A percentile compares a stretch with the other conserved stretches of the same genome.
phyloP scores from a whole-genome alignment of 2,113 vertebrate genomes.

The Gnathonemus longibarbis region DNA sequence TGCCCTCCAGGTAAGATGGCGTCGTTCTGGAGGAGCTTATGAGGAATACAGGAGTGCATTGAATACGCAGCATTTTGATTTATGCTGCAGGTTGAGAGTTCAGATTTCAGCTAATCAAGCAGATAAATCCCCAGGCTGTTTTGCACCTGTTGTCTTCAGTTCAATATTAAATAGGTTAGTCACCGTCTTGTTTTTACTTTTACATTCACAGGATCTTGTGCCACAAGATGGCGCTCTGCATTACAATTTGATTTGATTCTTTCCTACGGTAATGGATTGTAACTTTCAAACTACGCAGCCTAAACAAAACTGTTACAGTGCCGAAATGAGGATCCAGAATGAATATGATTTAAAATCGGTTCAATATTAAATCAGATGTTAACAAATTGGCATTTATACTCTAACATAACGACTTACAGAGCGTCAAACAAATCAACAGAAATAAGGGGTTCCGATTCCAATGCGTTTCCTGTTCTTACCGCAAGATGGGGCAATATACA shows the following conservation, averaged over 20 bases:
- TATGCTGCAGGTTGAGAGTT: not conserved
- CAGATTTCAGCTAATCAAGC: not conserved
- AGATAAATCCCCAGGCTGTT: not conserved
- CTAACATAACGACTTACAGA: not conserved
- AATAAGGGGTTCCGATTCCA: not conserved
- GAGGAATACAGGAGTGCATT: not conserved
- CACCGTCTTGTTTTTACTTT: not conserved
- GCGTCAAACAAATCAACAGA: not conserved
- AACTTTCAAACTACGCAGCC: not conserved
- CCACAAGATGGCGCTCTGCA: not conserved
- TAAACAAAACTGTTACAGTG: not conserved
- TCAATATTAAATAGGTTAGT: not conserved
- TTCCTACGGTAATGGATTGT: not conserved
- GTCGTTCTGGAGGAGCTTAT: not conserved
- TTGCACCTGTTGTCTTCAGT: not conserved
- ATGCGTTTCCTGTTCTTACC: not conserved
- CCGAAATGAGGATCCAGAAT: not conserved
- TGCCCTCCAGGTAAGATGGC: not conserved
- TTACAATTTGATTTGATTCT: not conserved
- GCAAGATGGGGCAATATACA: constrained; percentile 2
- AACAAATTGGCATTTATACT: not conserved
- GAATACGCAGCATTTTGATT: not conserved
- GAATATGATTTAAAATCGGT: not conserved
- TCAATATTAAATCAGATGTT: not conserved
- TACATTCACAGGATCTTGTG: not conserved